Evolutionary conservation across 1,140 invertebrate species (phyloP).

Genomic region (Camponotus vicinus): DNA sequence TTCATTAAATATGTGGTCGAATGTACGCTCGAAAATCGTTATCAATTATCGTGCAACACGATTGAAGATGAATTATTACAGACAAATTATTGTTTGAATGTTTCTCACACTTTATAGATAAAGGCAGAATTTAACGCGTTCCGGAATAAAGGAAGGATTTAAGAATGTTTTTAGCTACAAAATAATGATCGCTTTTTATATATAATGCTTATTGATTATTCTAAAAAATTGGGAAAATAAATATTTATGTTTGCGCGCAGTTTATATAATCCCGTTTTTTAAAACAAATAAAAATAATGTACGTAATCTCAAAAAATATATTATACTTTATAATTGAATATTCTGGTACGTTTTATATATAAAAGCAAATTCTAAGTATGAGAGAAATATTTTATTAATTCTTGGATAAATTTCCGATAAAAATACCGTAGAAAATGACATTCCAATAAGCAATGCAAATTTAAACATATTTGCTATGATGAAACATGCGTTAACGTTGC

Average conservation of each 20-base stretch:
- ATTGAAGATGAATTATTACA: conserved; percentile 35
- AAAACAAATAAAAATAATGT: too few relatives aligned
- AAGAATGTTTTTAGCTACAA: neutral
- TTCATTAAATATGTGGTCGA: neutral
- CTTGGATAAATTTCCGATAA: neutral
- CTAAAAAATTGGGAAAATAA: too few relatives aligned
- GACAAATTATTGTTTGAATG: neutral
- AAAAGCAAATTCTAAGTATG: too few relatives aligned
- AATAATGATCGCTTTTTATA: neutral
- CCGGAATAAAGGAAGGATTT: neutral
- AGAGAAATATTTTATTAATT: too few relatives aligned
- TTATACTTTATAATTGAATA: too few relatives aligned
- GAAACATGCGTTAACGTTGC: neutral
- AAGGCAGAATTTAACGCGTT: too few relatives aligned
- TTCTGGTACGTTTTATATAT: too few relatives aligned
- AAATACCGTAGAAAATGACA: neutral
- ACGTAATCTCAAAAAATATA: too few relatives aligned
- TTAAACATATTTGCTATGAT: neutral
- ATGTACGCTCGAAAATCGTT: conserved; percentile 28
- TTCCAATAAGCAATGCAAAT: neutral
- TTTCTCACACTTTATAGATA: neutral
- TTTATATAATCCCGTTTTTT: too few relatives aligned
- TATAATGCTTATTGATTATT: neutral
- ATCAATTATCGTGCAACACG: conserved; percentile 11
- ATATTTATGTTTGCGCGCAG: too few relatives aligned